A percentile compares a stretch with the other conserved stretches of the same genome.
phyloP scores from a whole-genome alignment of 2,797 vertebrate genomes.

The Podarcis lilfordi region DNA sequence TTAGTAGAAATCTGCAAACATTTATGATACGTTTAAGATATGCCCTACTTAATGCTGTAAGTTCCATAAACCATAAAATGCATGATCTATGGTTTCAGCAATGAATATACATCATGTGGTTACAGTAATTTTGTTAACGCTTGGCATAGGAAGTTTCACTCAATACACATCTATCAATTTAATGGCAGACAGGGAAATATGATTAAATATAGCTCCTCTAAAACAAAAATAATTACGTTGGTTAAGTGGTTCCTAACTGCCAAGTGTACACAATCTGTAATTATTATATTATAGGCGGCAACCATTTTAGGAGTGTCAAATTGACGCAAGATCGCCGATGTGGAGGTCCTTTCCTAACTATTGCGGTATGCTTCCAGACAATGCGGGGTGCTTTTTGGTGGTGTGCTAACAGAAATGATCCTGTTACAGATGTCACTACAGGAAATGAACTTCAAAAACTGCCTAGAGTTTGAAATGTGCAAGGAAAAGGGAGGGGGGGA shows the following conservation, averaged over 20 bases:
- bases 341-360: too few species aligned
- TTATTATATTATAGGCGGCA: neutral
- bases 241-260: constrained; percentile 28
- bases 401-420: too few species aligned
- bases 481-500: neutral
- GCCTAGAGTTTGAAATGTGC: neutral
- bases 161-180: neutral
- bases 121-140: neutral
- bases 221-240: constrained; percentile 13
- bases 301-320: too few species aligned
- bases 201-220: neutral
- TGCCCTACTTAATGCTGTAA: neutral
- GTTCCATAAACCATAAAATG: neutral
- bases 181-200: neutral
- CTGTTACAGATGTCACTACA: neutral
- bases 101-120: neutral
- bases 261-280: constrained; percentile 14
- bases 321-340: too few species aligned
- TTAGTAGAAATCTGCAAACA: constrained; percentile 14
- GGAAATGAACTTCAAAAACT: neutral
- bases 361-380: neutral
- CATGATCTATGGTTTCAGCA: neutral
- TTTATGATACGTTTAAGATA: constrained; percentile 7
- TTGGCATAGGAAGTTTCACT: neutral
- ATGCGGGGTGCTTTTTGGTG: neutral